These are phyloP conservation scores for Bergia sp. DNA, from an alignment of 92 coral and sea anemone genomes.

Conservation along the genomic window DNA sequence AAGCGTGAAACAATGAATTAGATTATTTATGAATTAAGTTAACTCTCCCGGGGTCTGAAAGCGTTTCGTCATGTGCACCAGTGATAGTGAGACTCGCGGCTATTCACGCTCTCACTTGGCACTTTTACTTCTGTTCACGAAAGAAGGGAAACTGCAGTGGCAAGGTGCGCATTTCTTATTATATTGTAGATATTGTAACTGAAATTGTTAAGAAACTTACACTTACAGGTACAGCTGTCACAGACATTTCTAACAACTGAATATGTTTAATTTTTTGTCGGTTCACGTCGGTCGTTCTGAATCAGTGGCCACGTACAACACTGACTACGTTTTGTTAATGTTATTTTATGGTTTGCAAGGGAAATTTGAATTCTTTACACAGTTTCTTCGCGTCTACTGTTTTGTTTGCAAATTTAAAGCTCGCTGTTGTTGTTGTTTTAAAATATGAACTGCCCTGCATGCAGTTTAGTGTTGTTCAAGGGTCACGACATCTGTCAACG, in stretches of 20 bases:
- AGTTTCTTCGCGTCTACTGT: background rate
- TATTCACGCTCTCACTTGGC: conserved; percentile 29
- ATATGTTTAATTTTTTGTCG: background rate
- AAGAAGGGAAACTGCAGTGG: conserved; percentile 12
- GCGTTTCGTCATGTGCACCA: conserved; percentile 1
- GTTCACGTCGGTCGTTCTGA: background rate
- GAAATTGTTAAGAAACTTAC: background rate
- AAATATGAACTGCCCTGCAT: background rate
- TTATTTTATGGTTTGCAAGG: background rate
- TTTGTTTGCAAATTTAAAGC: background rate
- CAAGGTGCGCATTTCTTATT: background rate
- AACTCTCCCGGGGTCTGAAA: background rate
- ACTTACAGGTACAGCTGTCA: background rate
- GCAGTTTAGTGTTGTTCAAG: background rate
- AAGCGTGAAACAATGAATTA: background rate
- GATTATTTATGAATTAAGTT: background rate
- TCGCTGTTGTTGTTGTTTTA: background rate
- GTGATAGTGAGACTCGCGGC: conserved; percentile 4
- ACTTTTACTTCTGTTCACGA: conserved; percentile 7
- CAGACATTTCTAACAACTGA: background rate
- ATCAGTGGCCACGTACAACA: background rate
- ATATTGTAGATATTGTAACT: background rate
- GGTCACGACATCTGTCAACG: background rate
- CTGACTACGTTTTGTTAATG: no score
- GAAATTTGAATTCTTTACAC: background rate